Percentiles rank a stretch among this genome's conserved stretches.
phyloP scores from a whole-genome alignment of 2,797 vertebrate genomes.

The Lagodon rhomboides region DNA sequence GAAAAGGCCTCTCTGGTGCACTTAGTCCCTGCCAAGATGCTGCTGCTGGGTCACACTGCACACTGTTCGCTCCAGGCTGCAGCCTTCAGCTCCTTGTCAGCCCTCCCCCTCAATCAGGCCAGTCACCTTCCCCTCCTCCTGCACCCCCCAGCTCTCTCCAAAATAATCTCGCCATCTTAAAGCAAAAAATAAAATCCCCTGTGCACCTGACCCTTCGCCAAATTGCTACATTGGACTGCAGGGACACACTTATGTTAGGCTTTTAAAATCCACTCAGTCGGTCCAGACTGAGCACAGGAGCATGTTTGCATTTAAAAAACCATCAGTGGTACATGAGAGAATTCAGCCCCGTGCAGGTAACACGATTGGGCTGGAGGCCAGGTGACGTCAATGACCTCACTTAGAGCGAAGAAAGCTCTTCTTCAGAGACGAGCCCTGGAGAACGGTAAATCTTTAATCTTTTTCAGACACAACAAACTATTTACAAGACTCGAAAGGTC shows the following conservation, averaged over 20 bases:
- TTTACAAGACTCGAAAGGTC: conserved; percentile 9
- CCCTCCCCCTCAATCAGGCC: conserved; percentile 9
- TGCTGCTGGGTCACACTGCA: conserved; percentile 51
- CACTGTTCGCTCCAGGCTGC: conserved; percentile 30
- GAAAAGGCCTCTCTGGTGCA: conserved; percentile 37
- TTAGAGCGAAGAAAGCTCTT: conserved; percentile 16
- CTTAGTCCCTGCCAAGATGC: conserved; percentile 42
- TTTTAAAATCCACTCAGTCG: conserved; percentile 50
- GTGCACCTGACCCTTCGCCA: conserved; percentile 3
- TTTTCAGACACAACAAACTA: conserved; percentile 33
- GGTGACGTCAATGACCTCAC: conserved; percentile 10
- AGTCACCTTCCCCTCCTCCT: neutral
- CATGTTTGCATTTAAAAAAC: conserved; percentile 46
- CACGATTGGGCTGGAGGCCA: conserved; percentile 12
- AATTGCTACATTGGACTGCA: conserved; percentile 36
- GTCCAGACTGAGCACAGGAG: conserved; percentile 21
- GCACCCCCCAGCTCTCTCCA: conserved; percentile 1
- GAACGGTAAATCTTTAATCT: conserved; percentile 8
- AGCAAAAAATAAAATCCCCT: conserved; percentile 1
- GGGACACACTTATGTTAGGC: conserved; percentile 47
- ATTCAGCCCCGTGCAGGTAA: conserved; percentile 12
- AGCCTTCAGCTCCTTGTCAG: conserved; percentile 42
- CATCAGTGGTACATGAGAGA: conserved; percentile 21
- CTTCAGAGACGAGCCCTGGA: conserved; percentile 3
- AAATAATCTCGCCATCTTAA: neutral